Conservation (phyloP, 2,888 invertebrate species). For the Tiliacea aurago region DNA sequence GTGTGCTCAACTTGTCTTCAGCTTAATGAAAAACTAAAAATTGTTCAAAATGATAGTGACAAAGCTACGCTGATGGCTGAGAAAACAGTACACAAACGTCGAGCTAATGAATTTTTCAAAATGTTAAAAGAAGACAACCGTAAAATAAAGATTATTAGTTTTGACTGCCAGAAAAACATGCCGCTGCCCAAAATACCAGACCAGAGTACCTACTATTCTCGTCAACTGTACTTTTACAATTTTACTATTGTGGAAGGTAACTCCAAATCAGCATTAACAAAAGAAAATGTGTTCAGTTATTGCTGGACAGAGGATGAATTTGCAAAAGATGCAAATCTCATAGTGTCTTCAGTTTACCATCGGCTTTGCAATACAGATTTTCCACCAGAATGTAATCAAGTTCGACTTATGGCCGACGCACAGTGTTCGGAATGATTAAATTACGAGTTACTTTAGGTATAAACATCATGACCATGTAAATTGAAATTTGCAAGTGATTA, state of each 20-base stretch:
- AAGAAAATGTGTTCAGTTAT: slow-evolving; percentile 51
- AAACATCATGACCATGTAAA: no score
- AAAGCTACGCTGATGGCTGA: slow-evolving; percentile 46
- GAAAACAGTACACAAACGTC: slow-evolving; percentile 57
- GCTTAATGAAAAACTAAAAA: slow-evolving; percentile 54
- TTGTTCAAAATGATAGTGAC: slow-evolving; percentile 42
- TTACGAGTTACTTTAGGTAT: no score
- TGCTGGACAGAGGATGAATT: slow-evolving; percentile 43
- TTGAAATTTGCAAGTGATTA: no score
- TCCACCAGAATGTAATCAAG: slow-evolving; percentile 31
- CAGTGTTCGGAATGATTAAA: no score
- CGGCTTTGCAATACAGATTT: slow-evolving; percentile 22
- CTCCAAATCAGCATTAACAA: slow-evolving; percentile 62
- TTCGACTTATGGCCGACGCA: slow-evolving; percentile 17
- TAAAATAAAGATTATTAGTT: slow-evolving; percentile 48
- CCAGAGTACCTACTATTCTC: slow-evolving; percentile 49
- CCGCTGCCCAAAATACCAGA: slow-evolving; percentile 57
- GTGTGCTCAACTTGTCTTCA: slow-evolving; percentile 38
- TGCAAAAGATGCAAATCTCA: slow-evolving; percentile 46
- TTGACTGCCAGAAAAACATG: slow-evolving; percentile 65
- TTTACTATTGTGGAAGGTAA: slow-evolving; percentile 69
- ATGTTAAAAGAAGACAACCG: slow-evolving; percentile 53
- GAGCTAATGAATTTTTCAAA: slow-evolving; percentile 58
- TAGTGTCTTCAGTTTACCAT: slow-evolving; percentile 49
- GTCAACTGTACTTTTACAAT: slow-evolving; percentile 65